These are phyloP conservation scores for Hypomecis punctinalis DNA, from an alignment of 2,888 invertebrate species.

Conservation along the genomic window DNA sequence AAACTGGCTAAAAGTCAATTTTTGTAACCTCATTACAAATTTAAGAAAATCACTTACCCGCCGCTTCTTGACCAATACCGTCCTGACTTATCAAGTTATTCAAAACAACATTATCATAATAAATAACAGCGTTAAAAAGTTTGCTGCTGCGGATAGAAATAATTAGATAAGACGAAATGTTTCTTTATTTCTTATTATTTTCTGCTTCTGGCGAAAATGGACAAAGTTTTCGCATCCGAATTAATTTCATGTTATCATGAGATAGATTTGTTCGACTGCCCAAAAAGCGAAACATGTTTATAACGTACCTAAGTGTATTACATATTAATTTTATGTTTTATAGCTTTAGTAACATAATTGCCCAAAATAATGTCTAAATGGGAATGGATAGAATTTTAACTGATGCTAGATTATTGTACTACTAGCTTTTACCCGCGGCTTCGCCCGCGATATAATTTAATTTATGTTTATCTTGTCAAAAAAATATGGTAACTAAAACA, in stretches of 20 bases:
- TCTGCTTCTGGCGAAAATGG: conserved; percentile 19
- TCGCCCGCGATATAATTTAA: too few relatives aligned
- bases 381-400: too few relatives aligned
- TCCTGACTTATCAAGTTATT: conserved; percentile 10
- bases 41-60: conserved; percentile 20
- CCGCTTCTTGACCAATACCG: conserved; percentile 16
- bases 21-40: conserved; percentile 24
- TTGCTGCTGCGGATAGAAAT: conserved; percentile 19
- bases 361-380: too few relatives aligned
- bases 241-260: conserved; percentile 7
- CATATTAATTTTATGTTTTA: too few relatives aligned
- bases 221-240: conserved; percentile 22
- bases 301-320: too few relatives aligned
- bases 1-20: conserved; percentile 9
- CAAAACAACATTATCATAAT: conserved; percentile 25
- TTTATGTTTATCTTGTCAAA: too few relatives aligned
- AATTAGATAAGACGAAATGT: conserved; percentile 22
- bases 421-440: too few relatives aligned
- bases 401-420: too few relatives aligned
- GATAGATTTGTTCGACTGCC: too few relatives aligned
- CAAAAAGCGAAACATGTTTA: too few relatives aligned
- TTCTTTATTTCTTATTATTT: conserved; percentile 18
- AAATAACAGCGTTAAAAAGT: conserved; percentile 26
- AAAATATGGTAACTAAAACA: too few relatives aligned
- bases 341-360: too few relatives aligned